Evolutionary conservation across 2,113 vertebrate genomes (phyloP), one percentile per base, ranked within the genome.

Genomic region (Mobula hypostoma): DNA sequence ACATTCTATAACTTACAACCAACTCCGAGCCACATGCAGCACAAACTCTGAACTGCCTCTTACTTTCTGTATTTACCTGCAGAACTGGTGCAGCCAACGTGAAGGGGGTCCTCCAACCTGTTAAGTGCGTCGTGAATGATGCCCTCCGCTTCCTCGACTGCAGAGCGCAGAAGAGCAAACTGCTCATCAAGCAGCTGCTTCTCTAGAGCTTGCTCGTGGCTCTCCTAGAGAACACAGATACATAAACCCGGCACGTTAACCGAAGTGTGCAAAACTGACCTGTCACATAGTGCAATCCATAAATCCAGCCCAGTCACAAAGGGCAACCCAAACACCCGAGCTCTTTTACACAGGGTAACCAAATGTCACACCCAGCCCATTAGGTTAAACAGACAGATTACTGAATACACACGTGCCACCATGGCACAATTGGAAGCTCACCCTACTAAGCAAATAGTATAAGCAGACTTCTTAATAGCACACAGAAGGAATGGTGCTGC

Each of bases 71-170:
- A 74, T 96, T 94, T 94, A 98, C 99, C 99, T 80, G 98, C 97
- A 0, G 99, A 98, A 94, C 98, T 97, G 0, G 97, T 98, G 95
- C 98, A 98, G 96, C 98, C 96, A 95, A 98, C 96, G 95, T 99
- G 98, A 11, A 97, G 72, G 0, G 98, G 98, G 95, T 99, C 97
- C 0, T 99, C 98, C 0, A 99, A 95, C 94, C 95, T 97, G 74
- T 95, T 72, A 82, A 99, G 96, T 0, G 98, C 97, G 21, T 98
- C 98, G 95, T 96, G 97, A n/a, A 99, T 95, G 94, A 98, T 97
- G 90, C 90, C 95, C 95, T 98, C 96, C 0, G 97, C 98, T 94
- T 98, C 97, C 85, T 95, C 96, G 0, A 97, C 94, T 0, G 97
- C 96, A 70, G 96, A 96, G 94, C 94, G 95, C 94, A 99, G 96